Conservation (phyloP, 2,888 invertebrate species). For the Tubulanus polymorphus region DNA sequence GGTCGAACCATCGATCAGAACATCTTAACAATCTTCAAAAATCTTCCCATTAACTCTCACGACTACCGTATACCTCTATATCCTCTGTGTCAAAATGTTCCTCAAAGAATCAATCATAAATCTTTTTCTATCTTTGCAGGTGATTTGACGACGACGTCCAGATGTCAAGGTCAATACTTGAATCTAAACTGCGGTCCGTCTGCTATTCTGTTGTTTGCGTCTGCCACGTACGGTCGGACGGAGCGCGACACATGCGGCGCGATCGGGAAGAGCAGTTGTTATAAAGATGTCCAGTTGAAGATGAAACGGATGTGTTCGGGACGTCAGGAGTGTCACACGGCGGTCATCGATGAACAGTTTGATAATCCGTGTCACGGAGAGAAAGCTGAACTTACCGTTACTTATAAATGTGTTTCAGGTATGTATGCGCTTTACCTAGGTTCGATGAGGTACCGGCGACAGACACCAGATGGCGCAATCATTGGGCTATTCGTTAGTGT, state of each 20-base stretch:
- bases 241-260: background rate
- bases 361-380: background rate
- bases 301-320: background rate
- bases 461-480: too few species aligned
- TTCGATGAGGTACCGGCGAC: too few species aligned
- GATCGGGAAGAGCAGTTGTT: background rate
- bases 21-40: too few species aligned
- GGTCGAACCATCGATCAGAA: too few species aligned
- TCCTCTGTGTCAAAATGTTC: too few species aligned
- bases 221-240: background rate
- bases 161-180: background rate
- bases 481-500: too few species aligned
- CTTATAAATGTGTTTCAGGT: constrained; percentile 1
- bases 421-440: too few species aligned
- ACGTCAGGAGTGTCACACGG: background rate
- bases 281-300: background rate
- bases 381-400: background rate
- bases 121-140: too few species aligned
- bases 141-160: background rate
- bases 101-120: too few species aligned
- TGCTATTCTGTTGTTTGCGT: background rate
- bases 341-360: background rate
- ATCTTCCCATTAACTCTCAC: too few species aligned
- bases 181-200: background rate
- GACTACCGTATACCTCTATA: too few species aligned